Evolutionary conservation across 2,888 invertebrate species (phyloP), one percentile per base, ranked within the genome.

Genomic region (Cecidostiba fungosa): DNA sequence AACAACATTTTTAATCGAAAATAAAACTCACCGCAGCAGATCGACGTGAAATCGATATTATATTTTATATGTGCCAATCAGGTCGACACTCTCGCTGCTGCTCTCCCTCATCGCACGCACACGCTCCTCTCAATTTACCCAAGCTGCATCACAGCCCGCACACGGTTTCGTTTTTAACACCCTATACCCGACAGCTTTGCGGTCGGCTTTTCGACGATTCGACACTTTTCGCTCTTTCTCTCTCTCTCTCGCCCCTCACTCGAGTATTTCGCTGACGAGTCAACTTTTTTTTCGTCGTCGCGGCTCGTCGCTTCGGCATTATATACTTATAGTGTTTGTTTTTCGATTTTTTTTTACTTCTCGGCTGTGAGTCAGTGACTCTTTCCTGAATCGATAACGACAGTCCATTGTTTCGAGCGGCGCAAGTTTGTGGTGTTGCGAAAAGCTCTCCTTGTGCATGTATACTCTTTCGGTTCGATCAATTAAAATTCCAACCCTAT

Each of bases 151-250:
- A 3, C 47, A 19, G 26, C 69, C 19, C 32, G 54, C 12, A 23
- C 12, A 23, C 26, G 39, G 43, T 43, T 77, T 78, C 69, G 23
- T 29, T 69, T 77, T 78, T 69, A 78, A 66, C 77, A 62, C 66
- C 23, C 14, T 23, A 36, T 19, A 36, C 26, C 12, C 59, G 36
- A 77, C 50, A 29, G 66, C 66, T 66, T 39, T 36, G 23, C 14
- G 50, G 79, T 80, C 23, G 50, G 12, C 43, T 62, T 69, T 59
- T 72, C 50, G 76, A 70, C 82, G 70, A 77, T 69, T 83, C 73
- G 78, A 78, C 84, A 84, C 77, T 83, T 83, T 77, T 59, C 26
- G 39, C 59, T 16, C n/a, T n/a, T n/a, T n/a, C n/a, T n/a, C n/a
- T n/a, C n/a, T n/a, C n/a, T n/a, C n/a, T n/a, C 14, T 32, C 10